phyloP scores from a whole-genome alignment of 2,797 vertebrate genomes.

The Gymnothorax javanicus region DNA sequence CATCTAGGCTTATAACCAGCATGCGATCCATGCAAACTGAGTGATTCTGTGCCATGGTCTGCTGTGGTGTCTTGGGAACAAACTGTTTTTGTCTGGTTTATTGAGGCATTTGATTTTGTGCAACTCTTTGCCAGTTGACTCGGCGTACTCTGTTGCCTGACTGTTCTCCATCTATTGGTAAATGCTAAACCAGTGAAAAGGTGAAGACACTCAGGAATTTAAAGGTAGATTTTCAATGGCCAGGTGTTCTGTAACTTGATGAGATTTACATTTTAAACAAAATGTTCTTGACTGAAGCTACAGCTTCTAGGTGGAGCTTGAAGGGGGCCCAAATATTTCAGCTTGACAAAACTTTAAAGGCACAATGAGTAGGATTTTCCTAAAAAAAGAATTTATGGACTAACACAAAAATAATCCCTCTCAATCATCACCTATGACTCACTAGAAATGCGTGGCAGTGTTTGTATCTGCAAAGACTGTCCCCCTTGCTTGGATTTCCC shows the following conservation, averaged over 20 bases:
- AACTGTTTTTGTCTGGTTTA: slow-evolving; percentile 22
- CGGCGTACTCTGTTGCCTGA: slow-evolving; percentile 30
- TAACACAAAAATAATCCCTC: too few relatives aligned
- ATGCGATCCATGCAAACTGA: neutral
- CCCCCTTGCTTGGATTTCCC: too few relatives aligned
- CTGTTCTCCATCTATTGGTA: slow-evolving; percentile 27
- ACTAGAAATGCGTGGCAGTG: too few relatives aligned
- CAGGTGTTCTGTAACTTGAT: slow-evolving; percentile 22
- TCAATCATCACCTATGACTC: too few relatives aligned
- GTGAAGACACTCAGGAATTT: slow-evolving; percentile 20
- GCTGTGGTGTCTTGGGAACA: slow-evolving; percentile 38
- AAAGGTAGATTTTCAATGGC: slow-evolving; percentile 37
- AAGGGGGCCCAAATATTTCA: too few relatives aligned
- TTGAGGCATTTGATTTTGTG: slow-evolving; percentile 15
- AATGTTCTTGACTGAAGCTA: neutral
- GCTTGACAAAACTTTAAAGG: too few relatives aligned
- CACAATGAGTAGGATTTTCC: too few relatives aligned
- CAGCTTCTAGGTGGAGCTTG: neutral
- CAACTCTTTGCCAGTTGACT: slow-evolving; percentile 16
- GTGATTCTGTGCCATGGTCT: neutral
- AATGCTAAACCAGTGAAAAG: slow-evolving; percentile 32
- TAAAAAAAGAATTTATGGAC: too few relatives aligned
- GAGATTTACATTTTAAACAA: neutral
- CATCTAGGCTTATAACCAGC: neutral
- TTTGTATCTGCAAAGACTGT: too few relatives aligned